These are phyloP conservation scores for Adelognathus sp. DNA, from an alignment of 2,888 invertebrate genomes.

Conservation along the genomic window DNA sequence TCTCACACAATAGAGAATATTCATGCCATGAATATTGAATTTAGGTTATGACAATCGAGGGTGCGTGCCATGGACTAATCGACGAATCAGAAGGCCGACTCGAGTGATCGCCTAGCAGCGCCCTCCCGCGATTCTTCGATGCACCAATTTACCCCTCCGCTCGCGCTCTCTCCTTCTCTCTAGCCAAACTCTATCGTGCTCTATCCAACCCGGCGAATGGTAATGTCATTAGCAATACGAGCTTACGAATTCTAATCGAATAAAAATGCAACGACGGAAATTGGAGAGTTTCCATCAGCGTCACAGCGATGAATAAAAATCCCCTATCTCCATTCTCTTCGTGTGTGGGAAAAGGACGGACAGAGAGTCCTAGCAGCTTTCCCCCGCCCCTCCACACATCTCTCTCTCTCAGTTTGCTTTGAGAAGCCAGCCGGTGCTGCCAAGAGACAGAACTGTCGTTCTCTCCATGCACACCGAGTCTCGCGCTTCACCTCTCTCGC, in stretches of 20 bases:
- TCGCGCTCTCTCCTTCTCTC: neutral
- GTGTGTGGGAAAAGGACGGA: neutral
- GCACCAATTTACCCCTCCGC: too few relatives aligned
- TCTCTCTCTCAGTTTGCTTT: too few relatives aligned
- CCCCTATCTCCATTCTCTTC: neutral
- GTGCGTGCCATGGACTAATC: neutral
- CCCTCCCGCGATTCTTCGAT: too few relatives aligned
- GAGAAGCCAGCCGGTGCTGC: constrained; percentile 27
- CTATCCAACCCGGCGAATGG: neutral
- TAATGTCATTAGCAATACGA: constrained; percentile 53
- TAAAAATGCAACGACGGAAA: constrained; percentile 7
- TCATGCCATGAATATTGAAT: neutral
- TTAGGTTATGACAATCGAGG: neutral
- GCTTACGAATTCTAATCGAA: constrained; percentile 49
- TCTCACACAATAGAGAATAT: neutral
- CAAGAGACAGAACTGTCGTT: neutral
- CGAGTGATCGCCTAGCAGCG: neutral
- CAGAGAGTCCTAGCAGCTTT: neutral
- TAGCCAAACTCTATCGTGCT: neutral
- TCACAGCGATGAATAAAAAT: neutral
- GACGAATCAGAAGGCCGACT: neutral
- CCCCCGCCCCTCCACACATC: neutral
- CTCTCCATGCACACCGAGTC: neutral
- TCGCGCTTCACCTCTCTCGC: too few relatives aligned
- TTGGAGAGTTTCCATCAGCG: constrained; percentile 6